phyloP scores from a whole-genome alignment of 2,797 vertebrate genomes.

The Lateolabrax maculatus region DNA sequence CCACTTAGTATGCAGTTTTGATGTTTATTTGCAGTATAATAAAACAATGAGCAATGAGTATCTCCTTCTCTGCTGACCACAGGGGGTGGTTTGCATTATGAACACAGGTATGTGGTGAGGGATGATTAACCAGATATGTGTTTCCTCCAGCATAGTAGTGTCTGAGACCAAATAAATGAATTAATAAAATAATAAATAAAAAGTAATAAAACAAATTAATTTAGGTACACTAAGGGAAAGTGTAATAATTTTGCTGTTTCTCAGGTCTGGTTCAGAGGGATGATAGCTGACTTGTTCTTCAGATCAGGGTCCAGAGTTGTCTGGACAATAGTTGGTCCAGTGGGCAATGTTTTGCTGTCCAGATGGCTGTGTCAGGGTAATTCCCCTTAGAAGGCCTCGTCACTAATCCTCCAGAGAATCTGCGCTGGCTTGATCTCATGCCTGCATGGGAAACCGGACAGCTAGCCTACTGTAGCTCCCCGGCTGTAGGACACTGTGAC shows the following conservation, averaged over 20 bases:
- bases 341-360: conserved; percentile 63
- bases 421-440: conserved; percentile 72
- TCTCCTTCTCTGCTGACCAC: background rate
- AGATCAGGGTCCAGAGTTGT: conserved; percentile 13
- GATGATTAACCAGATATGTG: background rate
- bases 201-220: background rate
- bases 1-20: background rate
- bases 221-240: too few species aligned
- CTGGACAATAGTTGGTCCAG: conserved; percentile 30
- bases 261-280: background rate
- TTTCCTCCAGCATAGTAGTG: background rate
- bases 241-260: background rate
- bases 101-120: background rate
- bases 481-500: conserved; percentile 6
- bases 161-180: background rate
- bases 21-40: background rate
- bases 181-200: too few species aligned
- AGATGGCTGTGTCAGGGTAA: conserved; percentile 80
- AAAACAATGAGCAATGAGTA: too few species aligned
- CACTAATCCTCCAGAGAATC: conserved; percentile 79
- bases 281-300: background rate
- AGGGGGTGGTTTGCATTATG: conserved; percentile 1
- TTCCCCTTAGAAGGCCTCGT: conserved; percentile 70
- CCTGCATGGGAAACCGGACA: conserved; percentile 44
- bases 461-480: conserved; percentile 31